Base-by-base conservation (phyloP, 2,888 invertebrate species). In the Charanyca ferruginea region DNA sequence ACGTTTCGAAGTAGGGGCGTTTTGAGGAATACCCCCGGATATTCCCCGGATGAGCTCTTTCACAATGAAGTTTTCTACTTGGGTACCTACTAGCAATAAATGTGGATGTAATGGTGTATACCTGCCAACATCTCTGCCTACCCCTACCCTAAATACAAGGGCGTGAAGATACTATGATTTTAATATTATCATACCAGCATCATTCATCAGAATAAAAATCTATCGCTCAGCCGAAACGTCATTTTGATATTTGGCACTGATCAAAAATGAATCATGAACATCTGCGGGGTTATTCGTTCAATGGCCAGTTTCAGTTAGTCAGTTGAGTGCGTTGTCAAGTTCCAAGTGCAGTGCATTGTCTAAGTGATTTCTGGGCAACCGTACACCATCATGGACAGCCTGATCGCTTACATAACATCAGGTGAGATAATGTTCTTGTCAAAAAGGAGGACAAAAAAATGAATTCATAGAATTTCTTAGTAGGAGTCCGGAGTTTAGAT, bases 171-270 rank as follows among this genome's bases (percentile, higher is more conserved):
- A 38, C 16, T 38, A 38, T 32, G 41, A 25, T 25, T 49, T 72
- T 28, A 3, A 44, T 35, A 64, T 64, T 41, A 72, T 28, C 41
- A 64, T 35, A 25, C 25, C 48, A 42, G 42, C 13, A 73, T 25
- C 66, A 66, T 52, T 73, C 53, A 68, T 68, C 53, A 47, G 41
- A 47, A 47, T 13, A 53, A 73, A 68, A 53, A 68, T 73, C 18
- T 42, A 53, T 53, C 41, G 22, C 25, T 48, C 67, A 66, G 13
- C 28, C 16, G 20, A 28, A 23, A 67, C 18, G 67, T 48, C 54
- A 73, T 66, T 8, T 67, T 35, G 47, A 18, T 54, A 67, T 68
- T 68, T 68, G 68, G 68, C 68, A 68, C 67, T 48, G 51, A 73
- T 52, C 23, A 11, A 22, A 22, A 66, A 66, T 73, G 11, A 5